Base-by-base conservation (phyloP, 2,113 vertebrate genomes). In the Falcunculus frontatus region DNA sequence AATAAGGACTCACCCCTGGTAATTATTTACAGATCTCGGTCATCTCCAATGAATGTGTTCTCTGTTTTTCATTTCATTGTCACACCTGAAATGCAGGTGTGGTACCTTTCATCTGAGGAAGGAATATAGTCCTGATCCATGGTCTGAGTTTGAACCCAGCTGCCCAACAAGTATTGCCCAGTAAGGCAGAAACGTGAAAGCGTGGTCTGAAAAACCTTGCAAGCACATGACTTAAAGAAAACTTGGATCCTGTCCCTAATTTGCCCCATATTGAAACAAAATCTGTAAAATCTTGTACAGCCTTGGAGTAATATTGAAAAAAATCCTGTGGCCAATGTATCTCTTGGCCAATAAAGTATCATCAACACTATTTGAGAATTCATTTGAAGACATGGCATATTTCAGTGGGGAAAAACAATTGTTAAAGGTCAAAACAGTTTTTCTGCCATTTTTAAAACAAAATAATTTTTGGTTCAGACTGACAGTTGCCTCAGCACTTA, bases 271-370 rank as follows among this genome's bases (percentile, higher is more conserved):
- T 42, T 67, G 23, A 86, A 88, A 67, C 6, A 88, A 52, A 55
- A 60, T 41, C 37, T 55, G 11, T 46, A 60, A 74, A 55, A 70
- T 46, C 8, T 70, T 50, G 7, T 50, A 47, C 1, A 6, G 29
- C 6, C 11, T 84, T 19, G 37, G 47, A 70, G 1, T 10, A 68
- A 52, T 20, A 22, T 3, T 63, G 35, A 39, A 59, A 52, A 87
- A 81, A 84, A 14, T 27, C 0, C 39, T 37, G 18, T 33, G 30
- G 13, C 18, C 0, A 72, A 47, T 0, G 0, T 13, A 46, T 33
- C 41, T 69, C 12, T 73, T 60, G 22, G 13, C 11, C 29, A 92
- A 16, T 53, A 62, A 68, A 80, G 21, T 41, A 87, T 10, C 13
- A 46, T 35, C 42, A 72, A 75, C 67, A 41, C 4, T 30, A 52